Evolutionary conservation across 1,140 invertebrate genomes (phyloP).

Genomic region (Achroia grisella): DNA sequence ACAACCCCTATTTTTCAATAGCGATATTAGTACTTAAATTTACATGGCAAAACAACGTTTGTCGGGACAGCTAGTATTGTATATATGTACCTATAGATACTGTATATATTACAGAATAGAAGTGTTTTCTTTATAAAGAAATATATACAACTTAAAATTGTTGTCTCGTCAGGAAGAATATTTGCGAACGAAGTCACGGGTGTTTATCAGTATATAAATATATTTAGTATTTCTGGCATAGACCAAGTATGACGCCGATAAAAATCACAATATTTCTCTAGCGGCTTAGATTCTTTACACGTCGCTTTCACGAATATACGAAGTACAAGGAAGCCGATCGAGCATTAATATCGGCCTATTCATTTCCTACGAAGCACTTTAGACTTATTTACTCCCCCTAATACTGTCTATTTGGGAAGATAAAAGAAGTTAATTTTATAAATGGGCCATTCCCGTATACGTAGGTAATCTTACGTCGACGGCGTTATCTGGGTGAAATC

Average conservation of each 20-base stretch:
- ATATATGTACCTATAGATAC: no score
- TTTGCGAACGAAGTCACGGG: no score
- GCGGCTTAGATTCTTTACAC: conserved; percentile 10
- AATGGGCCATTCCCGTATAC: conserved; percentile 56
- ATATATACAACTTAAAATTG: no score
- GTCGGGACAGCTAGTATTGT: no score
- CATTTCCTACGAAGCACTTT: conserved; percentile 34
- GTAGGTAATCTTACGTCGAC: conserved; percentile 55
- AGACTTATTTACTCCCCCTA: conserved; percentile 51
- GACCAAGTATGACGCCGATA: conserved; percentile 3
- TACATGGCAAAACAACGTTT: no score
- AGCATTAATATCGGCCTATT: conserved; percentile 36
- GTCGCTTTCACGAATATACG: conserved; percentile 14
- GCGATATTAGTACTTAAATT: no score
- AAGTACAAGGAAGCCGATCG: conserved; percentile 17
- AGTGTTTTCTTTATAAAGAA: no score
- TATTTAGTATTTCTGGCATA: conserved; percentile 1
- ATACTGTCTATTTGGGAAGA: conserved; percentile 44
- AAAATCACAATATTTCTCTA: conserved; percentile 5
- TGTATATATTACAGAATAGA: no score
- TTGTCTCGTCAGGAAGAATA: no score
- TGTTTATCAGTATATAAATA: neutral
- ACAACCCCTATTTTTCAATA: no score
- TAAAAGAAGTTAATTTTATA: conserved; percentile 64
- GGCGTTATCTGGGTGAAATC: conserved; percentile 56